Conservation (phyloP, 2,797 vertebrate genomes). For the Mus spretus region DNA sequence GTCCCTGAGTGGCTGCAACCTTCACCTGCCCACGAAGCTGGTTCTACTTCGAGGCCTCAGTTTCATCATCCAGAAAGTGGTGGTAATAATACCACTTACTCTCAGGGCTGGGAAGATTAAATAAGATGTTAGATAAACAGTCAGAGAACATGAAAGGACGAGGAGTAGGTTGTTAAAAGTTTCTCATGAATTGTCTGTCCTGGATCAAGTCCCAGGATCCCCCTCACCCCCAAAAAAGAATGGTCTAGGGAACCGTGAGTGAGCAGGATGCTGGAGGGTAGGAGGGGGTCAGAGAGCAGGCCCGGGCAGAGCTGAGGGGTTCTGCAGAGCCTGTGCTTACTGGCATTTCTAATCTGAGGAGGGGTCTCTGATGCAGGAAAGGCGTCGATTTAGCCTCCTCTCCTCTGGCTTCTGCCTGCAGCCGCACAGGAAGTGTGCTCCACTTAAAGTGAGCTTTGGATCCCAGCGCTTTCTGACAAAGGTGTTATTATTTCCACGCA, state of each 20-base stretch:
- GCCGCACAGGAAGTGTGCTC: not conserved
- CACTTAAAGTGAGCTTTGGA: conserved; percentile 45
- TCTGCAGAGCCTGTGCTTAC: not conserved
- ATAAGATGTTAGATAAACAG: conserved; percentile 15
- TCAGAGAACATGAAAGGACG: not conserved
- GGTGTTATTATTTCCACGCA: conserved; percentile 67
- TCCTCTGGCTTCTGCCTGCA: not conserved
- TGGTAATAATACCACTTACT: not conserved
- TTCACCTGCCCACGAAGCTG: not conserved
- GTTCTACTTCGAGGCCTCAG: not conserved
- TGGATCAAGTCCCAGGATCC: not conserved
- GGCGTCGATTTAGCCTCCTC: rapidly evolving
- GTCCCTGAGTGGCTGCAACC: too few relatives aligned
- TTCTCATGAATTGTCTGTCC: conserved; percentile 1
- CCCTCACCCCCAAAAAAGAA: not conserved
- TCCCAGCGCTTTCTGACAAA: conserved; percentile 59
- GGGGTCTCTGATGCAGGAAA: not conserved
- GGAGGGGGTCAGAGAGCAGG: rapidly evolving
- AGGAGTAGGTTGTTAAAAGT: not conserved
- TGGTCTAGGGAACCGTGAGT: too few relatives aligned
- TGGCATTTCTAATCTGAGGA: not conserved
- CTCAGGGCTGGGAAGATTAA: conserved; percentile 22
- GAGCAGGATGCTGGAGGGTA: not conserved
- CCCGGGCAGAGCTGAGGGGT: not conserved
- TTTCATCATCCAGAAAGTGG: conserved; percentile 2